Conservation (phyloP, 2,797 vertebrate species). For the Anabas testudineus region DNA sequence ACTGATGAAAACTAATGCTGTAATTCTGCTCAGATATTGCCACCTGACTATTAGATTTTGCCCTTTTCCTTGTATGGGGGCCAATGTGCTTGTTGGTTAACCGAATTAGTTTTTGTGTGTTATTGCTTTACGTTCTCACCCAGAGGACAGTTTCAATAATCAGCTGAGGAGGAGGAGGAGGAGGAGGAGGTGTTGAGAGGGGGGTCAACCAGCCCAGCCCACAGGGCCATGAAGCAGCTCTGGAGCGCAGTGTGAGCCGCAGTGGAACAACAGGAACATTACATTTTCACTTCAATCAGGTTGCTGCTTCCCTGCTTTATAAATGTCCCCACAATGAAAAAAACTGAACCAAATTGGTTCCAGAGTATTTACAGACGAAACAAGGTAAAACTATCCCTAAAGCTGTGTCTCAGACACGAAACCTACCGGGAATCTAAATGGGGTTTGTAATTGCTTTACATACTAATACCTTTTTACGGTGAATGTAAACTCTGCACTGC, state of each 20-base stretch:
- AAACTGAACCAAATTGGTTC: background rate
- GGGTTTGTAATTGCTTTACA: no score
- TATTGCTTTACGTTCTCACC: constrained; percentile 83
- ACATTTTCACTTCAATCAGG: constrained; percentile 5
- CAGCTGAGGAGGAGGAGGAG: constrained; percentile 36
- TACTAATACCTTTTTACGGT: no score
- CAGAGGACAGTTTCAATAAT: constrained; percentile 83
- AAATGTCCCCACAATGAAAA: background rate
- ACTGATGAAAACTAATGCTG: constrained; percentile 88
- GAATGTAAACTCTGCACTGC: no score
- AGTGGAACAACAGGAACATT: constrained; percentile 5
- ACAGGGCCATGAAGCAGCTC: constrained; percentile 31
- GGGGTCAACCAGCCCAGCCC: constrained; percentile 29
- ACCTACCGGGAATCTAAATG: no score
- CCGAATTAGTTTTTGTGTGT: constrained; percentile 79
- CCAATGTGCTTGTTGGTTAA: constrained; percentile 83
- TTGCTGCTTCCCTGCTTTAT: constrained; percentile 1
- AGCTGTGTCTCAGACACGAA: background rate
- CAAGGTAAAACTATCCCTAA: background rate
- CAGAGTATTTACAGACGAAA: background rate
- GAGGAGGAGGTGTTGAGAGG: background rate
- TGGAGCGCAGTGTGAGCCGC: background rate
- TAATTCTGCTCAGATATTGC: constrained; percentile 84
- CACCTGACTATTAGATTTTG: constrained; percentile 86
- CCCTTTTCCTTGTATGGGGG: constrained; percentile 75